Evolutionary conservation across 2,888 invertebrate species (phyloP).

Genomic region (Diaphora mendica): DNA sequence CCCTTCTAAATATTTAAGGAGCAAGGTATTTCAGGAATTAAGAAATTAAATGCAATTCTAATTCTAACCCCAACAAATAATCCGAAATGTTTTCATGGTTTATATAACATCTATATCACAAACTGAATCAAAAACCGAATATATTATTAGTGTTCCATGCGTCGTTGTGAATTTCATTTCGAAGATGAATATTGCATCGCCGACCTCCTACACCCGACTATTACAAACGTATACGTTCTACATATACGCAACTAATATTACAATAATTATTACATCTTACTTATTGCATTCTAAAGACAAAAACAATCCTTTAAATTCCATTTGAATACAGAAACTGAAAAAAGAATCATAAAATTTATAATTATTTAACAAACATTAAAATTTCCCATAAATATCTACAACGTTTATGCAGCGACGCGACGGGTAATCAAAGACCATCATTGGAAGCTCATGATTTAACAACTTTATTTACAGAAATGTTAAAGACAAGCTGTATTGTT

Average conservation of each 20-base stretch:
- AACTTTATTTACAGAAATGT: slow-evolving; percentile 76
- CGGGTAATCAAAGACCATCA: slow-evolving; percentile 66
- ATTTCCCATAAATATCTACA: slow-evolving; percentile 61
- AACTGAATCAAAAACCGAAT: slow-evolving; percentile 27
- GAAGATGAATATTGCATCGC: slow-evolving; percentile 40
- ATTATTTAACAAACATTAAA: slow-evolving; percentile 69
- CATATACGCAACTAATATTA: slow-evolving; percentile 41
- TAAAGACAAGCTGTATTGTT: slow-evolving; percentile 53
- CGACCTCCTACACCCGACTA: slow-evolving; percentile 33
- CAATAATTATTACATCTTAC: slow-evolving; percentile 42
- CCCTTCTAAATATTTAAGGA: slow-evolving; percentile 49
- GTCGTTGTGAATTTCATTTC: slow-evolving; percentile 34
- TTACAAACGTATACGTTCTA: slow-evolving; percentile 40
- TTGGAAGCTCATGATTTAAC: slow-evolving; percentile 65
- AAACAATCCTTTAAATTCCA: slow-evolving; percentile 43
- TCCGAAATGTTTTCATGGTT: slow-evolving; percentile 25
- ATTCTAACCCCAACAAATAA: slow-evolving; percentile 37
- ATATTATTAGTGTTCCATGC: slow-evolving; percentile 32
- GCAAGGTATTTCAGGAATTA: slow-evolving; percentile 28
- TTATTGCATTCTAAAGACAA: slow-evolving; percentile 50
- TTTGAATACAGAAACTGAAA: slow-evolving; percentile 49
- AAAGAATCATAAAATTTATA: slow-evolving; percentile 63
- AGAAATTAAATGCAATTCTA: slow-evolving; percentile 44
- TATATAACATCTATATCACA: slow-evolving; percentile 34
- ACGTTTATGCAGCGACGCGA: slow-evolving; percentile 54